phyloP scores from a whole-genome alignment of 2,113 vertebrate species.

The Lepidothrix coronata region DNA sequence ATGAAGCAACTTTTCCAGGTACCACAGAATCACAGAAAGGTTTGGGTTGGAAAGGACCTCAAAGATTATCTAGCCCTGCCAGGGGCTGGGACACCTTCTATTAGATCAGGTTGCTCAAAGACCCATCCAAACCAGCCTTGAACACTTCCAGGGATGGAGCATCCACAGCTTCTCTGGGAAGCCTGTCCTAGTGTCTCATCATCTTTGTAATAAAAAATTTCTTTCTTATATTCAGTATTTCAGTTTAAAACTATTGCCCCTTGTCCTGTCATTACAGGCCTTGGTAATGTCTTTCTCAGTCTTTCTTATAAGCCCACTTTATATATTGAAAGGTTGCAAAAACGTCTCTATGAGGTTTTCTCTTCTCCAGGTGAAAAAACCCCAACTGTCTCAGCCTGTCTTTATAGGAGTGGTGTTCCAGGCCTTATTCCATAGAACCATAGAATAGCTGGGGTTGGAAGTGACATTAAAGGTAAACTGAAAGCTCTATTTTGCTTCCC shows the following conservation, averaged over 20 bases:
- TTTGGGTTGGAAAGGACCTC: not conserved
- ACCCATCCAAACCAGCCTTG: not conserved
- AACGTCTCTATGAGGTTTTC: not conserved
- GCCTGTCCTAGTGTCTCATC: not conserved
- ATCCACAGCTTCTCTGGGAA: not conserved
- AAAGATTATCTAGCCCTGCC: not conserved
- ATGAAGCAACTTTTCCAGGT: not conserved
- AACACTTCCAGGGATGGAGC: not conserved
- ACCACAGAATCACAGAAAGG: not conserved
- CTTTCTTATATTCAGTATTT: not conserved
- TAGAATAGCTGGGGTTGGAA: not conserved
- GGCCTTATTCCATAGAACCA: not conserved
- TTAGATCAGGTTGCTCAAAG: not conserved
- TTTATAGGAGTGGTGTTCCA: not conserved
- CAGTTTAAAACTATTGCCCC: not conserved
- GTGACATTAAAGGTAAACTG: not conserved
- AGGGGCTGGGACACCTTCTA: not conserved
- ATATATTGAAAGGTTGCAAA: fast-evolving
- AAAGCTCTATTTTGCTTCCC: not conserved
- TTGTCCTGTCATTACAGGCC: not conserved
- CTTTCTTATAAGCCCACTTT: not conserved
- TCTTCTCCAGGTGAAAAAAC: not conserved
- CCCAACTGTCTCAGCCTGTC: not conserved
- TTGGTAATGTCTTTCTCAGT: not conserved
- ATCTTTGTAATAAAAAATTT: not conserved